Conservation (phyloP, 2,113 vertebrate genomes). For the Periophthalmodon schlosseri region DNA sequence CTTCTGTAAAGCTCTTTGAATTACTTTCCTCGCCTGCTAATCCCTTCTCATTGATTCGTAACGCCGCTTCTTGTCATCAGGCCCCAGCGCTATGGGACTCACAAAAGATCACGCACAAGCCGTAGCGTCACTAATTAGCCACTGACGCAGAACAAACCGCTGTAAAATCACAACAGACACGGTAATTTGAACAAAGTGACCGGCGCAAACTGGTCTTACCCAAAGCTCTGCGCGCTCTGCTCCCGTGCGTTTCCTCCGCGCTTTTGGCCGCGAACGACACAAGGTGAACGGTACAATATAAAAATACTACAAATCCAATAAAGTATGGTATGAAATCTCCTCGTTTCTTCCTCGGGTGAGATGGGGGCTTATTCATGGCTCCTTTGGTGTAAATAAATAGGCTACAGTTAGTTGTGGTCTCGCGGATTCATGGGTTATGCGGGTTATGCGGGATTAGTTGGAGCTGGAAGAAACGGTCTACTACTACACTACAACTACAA, state of each 20-base stretch:
- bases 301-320: slow-evolving; percentile 68
- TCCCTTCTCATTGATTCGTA: not conserved
- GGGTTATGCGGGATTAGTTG: slow-evolving; percentile 7
- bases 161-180: not conserved
- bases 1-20: too few species aligned
- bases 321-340: slow-evolving; percentile 72
- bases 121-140: slow-evolving; percentile 3
- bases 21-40: too few species aligned
- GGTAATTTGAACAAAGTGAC: not conserved
- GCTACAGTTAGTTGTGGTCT: too few species aligned
- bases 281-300: slow-evolving; percentile 68
- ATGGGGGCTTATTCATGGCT: slow-evolving; percentile 44
- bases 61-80: not conserved
- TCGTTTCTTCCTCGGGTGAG: slow-evolving; percentile 63
- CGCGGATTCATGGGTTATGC: slow-evolving; percentile 30
- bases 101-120: slow-evolving; percentile 27
- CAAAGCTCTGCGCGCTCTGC: slow-evolving; percentile 64
- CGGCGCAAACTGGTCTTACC: slow-evolving; percentile 62
- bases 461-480: slow-evolving; percentile 27
- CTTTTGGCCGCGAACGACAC: slow-evolving; percentile 54
- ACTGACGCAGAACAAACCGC: not conserved
- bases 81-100: slow-evolving; percentile 10
- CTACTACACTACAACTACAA: slow-evolving; percentile 50
- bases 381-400: slow-evolving; percentile 8
- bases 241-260: slow-evolving; percentile 20